Conservation (phyloP, 1,140 invertebrate genomes). For the Neodiprion virginianus region DNA sequence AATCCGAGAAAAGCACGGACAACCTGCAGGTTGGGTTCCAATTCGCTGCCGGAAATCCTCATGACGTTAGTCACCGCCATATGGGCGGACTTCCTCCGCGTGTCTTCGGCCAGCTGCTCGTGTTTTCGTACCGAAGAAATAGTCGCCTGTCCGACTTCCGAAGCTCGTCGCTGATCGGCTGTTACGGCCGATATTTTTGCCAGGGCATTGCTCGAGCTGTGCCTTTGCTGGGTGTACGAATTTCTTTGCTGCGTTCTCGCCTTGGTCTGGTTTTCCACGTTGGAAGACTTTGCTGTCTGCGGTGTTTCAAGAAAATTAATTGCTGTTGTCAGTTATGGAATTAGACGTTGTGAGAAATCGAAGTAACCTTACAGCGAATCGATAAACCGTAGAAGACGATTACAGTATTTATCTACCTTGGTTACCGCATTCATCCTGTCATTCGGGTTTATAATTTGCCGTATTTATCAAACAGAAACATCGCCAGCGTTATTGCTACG, state of each 20-base stretch:
- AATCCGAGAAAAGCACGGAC: too few species aligned
- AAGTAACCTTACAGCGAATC: background rate
- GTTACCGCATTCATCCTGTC: background rate
- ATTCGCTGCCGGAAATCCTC: constrained; percentile 19
- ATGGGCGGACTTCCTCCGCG: constrained; percentile 4
- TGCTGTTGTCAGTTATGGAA: background rate
- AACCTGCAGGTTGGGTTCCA: background rate
- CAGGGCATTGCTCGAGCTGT: constrained; percentile 10
- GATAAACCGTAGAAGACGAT: background rate
- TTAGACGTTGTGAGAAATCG: background rate
- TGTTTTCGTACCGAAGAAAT: background rate
- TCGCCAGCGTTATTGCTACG: constrained; percentile 11
- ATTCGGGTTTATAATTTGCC: background rate
- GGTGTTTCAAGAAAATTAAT: background rate
- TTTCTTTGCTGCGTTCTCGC: background rate
- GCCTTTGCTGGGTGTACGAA: background rate
- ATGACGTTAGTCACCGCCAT: constrained; percentile 23
- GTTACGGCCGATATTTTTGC: constrained; percentile 21
- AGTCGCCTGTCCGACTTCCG: constrained; percentile 12
- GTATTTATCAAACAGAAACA: constrained; percentile 2
- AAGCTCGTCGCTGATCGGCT: constrained; percentile 10
- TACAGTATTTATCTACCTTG: too few species aligned
- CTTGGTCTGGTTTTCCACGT: background rate
- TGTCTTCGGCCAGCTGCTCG: constrained; percentile 11
- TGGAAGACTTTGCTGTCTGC: background rate